A percentile compares a stretch with the other conserved stretches of the same genome.
Conservation (phyloP, 2,113 vertebrate genomes). For the Callithrix jacchus region DNA sequence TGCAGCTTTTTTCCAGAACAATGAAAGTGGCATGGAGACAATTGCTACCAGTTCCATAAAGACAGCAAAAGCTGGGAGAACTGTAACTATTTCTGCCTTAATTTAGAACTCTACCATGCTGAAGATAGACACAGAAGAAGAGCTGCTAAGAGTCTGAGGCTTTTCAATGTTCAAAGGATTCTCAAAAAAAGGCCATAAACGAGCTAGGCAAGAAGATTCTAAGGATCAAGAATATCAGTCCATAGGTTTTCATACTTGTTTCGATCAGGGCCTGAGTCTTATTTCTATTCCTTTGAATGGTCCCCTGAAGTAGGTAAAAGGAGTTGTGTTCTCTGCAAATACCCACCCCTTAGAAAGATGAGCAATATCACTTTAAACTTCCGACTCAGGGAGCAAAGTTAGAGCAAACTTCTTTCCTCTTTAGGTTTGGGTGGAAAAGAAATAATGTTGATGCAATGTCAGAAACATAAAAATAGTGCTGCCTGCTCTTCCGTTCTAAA, state of each 20-base stretch:
- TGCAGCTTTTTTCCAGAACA: constrained; percentile 73
- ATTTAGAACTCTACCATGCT: constrained; percentile 71
- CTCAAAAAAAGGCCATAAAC: not conserved
- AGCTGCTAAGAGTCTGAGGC: constrained; percentile 56
- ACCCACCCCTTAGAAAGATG: not conserved
- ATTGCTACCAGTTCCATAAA: constrained; percentile 68
- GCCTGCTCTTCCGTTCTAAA: not conserved
- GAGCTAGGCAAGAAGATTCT: not conserved
- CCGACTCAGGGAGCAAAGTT: not conserved
- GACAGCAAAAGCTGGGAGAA: constrained; percentile 68
- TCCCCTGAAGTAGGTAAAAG: not conserved
- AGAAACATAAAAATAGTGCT: not conserved
- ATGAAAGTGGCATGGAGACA: constrained; percentile 72
- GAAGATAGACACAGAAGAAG: constrained; percentile 68
- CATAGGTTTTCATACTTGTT: not conserved
- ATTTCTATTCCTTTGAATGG: not conserved
- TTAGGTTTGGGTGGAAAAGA: not conserved
- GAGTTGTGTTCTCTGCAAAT: not conserved
- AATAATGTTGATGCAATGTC: not conserved
- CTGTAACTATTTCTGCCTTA: constrained; percentile 68
- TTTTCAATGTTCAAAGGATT: not conserved
- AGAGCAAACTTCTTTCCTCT: not conserved
- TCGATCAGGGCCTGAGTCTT: not conserved
- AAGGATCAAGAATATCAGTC: not conserved
- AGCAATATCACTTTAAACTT: not conserved